Evolutionary conservation across 2,113 vertebrate genomes (phyloP), one percentile per base, ranked within the genome.

Genomic region (Sciurus niger): DNA sequence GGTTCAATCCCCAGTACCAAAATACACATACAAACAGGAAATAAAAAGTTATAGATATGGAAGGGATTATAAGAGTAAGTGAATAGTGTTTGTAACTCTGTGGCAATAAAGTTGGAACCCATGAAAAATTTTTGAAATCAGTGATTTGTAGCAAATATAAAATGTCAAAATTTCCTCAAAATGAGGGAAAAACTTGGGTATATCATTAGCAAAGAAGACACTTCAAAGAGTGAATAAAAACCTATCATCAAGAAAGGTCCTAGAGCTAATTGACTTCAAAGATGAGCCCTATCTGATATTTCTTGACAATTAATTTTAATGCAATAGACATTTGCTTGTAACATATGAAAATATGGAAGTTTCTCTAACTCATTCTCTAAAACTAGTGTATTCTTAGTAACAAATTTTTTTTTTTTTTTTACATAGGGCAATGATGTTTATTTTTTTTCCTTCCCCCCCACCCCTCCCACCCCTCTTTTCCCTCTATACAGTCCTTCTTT

Each of bases 301-400:
- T 88, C 70, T 73, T 68, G 60, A 60, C 25, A 34, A 34, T 91
- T 90, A 30, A 84, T 48, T 70, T 68, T 77, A 92, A 70, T n/a
- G 17, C 46, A 46, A 53, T 6, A 20, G 30, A n/a, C 37, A 34
- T n/a, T 91, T 84, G 11, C 37, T 12, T 18, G 40, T 9, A 22
- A 30, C 8, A 34, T 51, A 68, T 34, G 48, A 89, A 76, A 63
- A 63, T 55, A 37, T 46, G 37, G 12, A 55, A 68, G 80, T 22
- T 34, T 88, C 13, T 37, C 58, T 89, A 60, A 37, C n/a, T 84
- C 16, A 14, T 70, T 82, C 78, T 70, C n/a, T 79, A 84, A 91
- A 82, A 14, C 13, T 55, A 40, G 28, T 73, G n/a, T 9, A 91
- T 17, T 43, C 10, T 85, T 79, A 93, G 48, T 43, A 32, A 91